Conservation (phyloP, 1,140 invertebrate species). For the Daktulosphaira vitifoliae region DNA sequence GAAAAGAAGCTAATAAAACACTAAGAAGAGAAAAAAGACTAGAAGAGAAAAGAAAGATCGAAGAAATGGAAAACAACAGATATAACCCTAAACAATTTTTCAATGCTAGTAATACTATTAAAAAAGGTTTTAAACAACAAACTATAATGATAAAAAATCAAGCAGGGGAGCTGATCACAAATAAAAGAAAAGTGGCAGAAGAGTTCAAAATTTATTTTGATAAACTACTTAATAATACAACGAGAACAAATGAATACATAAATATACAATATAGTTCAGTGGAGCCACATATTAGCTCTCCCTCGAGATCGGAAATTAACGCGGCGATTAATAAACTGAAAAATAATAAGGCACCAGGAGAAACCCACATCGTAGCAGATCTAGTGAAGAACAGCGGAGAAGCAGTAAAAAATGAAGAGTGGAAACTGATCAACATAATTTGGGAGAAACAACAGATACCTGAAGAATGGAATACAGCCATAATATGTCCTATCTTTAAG, state of each 20-base stretch:
- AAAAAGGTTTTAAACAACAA: constrained; percentile 1
- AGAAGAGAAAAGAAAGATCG: background rate
- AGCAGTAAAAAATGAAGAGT: background rate
- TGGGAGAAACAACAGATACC: background rate
- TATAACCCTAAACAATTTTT: background rate
- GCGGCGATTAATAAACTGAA: background rate
- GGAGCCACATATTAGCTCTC: background rate
- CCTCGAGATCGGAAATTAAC: constrained; percentile 2
- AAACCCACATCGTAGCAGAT: background rate
- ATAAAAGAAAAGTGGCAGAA: constrained; percentile 1
- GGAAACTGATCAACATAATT: background rate
- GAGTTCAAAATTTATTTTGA: constrained; percentile 3
- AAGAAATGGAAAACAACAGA: constrained; percentile 14
- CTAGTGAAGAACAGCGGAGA: background rate
- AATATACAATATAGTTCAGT: constrained; percentile 3
- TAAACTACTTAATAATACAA: background rate
- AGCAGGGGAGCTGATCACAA: background rate
- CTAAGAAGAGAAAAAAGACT: background rate
- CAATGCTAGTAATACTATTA: background rate
- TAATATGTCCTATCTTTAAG: background rate
- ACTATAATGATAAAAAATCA: constrained; percentile 3
- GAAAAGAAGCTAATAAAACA: background rate
- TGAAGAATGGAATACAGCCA: background rate
- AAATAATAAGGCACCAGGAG: background rate
- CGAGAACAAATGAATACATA: background rate